phyloP scores from a whole-genome alignment of 2,113 vertebrate species.

The Anhinga rufa region DNA sequence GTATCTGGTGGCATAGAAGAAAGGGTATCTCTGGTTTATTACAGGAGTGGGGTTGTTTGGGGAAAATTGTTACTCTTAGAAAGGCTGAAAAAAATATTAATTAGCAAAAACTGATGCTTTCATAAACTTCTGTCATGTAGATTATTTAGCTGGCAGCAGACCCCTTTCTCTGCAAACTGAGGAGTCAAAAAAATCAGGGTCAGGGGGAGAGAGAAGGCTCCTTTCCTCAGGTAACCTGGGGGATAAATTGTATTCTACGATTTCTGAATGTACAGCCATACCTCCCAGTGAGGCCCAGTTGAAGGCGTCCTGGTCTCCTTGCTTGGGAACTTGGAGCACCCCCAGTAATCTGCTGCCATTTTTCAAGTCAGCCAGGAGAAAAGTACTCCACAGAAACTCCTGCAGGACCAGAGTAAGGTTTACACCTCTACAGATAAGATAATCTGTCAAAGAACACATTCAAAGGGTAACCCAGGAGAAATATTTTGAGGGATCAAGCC shows the following conservation, averaged over 20 bases:
- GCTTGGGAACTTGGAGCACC: background rate
- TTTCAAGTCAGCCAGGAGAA: background rate
- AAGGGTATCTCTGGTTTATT: background rate
- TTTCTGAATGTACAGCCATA: background rate
- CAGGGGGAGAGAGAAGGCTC: background rate
- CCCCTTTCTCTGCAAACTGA: background rate
- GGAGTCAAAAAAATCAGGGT: accelerated
- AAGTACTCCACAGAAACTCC: background rate
- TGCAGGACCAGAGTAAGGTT: background rate
- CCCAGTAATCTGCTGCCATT: background rate
- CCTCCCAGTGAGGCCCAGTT: background rate
- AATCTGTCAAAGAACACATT: background rate
- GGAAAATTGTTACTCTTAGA: background rate
- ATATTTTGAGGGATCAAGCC: background rate
- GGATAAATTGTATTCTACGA: background rate
- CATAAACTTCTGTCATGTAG: background rate
- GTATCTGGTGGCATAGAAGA: background rate
- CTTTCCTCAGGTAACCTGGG: background rate
- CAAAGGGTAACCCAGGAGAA: background rate
- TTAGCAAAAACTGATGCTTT: background rate
- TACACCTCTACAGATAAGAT: background rate
- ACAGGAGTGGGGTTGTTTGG: background rate
- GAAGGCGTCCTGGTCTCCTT: background rate
- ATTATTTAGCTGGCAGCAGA: background rate
- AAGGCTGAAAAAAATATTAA: background rate